phyloP scores from a whole-genome alignment of 1,140 invertebrate genomes.

The Drosophila quadrilineata region DNA sequence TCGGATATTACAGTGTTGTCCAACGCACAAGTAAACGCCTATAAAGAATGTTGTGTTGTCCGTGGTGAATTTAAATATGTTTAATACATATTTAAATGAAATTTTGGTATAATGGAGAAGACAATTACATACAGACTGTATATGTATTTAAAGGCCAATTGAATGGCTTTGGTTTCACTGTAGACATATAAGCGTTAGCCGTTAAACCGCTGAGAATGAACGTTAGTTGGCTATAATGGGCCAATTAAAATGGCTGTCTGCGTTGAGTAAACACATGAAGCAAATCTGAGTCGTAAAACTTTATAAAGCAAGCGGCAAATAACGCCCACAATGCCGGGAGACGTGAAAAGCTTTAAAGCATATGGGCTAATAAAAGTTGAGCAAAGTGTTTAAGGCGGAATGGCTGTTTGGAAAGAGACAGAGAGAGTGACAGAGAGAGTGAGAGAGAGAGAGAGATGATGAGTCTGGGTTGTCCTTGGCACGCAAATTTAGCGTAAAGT shows the following conservation, averaged over 20 bases:
- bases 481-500: constrained; percentile 32
- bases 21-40: no score
- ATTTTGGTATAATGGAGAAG: no score
- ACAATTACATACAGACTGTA: no score
- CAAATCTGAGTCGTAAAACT: constrained; percentile 19
- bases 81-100: no score
- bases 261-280: constrained; percentile 16
- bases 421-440: not conserved
- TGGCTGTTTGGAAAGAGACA: not conserved
- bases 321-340: not conserved
- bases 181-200: not conserved
- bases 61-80: no score
- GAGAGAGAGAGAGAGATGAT: not conserved
- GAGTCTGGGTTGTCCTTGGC: constrained; percentile 16
- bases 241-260: constrained; percentile 28
- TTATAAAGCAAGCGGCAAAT: constrained; percentile 17
- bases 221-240: constrained; percentile 5
- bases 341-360: constrained; percentile 23
- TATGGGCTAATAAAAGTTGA: not conserved
- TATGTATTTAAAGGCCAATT: no score
- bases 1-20: no score
- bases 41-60: no score
- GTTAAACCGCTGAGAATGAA: constrained; percentile 7
- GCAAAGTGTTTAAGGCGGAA: constrained; percentile 10
- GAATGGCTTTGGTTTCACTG: no score